Percentiles rank a stretch among this genome's conserved stretches.
These are phyloP conservation scores for Meteorus sp. DNA, from an alignment of 1,140 invertebrate species.

Conservation along the genomic window DNA sequence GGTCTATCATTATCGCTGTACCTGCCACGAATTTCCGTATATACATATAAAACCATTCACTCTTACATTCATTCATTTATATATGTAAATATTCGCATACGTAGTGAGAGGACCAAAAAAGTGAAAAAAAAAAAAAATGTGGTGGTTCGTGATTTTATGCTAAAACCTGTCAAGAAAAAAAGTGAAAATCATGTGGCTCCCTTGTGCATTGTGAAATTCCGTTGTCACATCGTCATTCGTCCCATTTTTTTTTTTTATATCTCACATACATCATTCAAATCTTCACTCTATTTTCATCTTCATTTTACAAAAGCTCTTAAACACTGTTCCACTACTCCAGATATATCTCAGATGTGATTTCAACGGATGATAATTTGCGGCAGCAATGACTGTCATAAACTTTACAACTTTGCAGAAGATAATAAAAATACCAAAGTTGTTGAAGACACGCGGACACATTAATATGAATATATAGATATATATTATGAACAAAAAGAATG, in stretches of 20 bases:
- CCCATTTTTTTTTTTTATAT: too few relatives aligned
- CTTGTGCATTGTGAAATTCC: too few relatives aligned
- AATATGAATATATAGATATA: background rate
- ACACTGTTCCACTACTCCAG: constrained; percentile 30
- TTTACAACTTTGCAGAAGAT: constrained; percentile 31
- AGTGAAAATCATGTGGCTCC: too few relatives aligned
- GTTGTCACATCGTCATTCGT: too few relatives aligned
- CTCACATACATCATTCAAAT: background rate
- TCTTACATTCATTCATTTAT: constrained; percentile 2
- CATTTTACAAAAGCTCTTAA: background rate
- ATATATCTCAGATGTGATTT: constrained; percentile 33
- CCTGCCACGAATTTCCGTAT: constrained; percentile 34
- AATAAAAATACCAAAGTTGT: constrained; percentile 20
- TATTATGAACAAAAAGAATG: constrained; percentile 13
- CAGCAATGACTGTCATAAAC: constrained; percentile 26
- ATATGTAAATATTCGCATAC: too few relatives aligned
- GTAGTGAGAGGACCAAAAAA: too few relatives aligned
- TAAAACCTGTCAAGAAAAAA: too few relatives aligned
- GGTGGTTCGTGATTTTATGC: too few relatives aligned
- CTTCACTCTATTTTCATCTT: background rate
- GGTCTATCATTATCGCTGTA: constrained; percentile 21
- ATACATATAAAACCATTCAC: constrained; percentile 23
- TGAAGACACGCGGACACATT: background rate
- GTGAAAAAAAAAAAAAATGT: too few relatives aligned
- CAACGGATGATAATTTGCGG: constrained; percentile 25